phyloP scores from a whole-genome alignment of 2,888 invertebrate species.

The Electrophaes corylata region DNA sequence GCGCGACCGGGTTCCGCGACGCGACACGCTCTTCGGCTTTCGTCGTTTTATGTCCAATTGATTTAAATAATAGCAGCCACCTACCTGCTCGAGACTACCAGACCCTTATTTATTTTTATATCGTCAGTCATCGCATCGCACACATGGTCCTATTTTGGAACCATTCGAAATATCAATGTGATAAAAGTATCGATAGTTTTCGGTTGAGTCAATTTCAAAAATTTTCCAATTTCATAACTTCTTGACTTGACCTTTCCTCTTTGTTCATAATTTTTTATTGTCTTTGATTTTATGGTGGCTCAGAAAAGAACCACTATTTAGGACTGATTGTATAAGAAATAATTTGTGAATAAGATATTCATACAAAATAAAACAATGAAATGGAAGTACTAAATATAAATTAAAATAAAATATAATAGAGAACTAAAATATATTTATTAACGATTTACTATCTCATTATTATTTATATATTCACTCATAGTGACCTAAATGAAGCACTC shows the following conservation, averaged over 20 bases:
- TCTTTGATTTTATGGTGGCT: not conserved
- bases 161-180: conserved; percentile 26
- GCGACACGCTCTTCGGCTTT: conserved; percentile 57
- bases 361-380: not conserved
- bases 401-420: not conserved
- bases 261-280: not conserved
- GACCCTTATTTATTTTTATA: conserved; percentile 49
- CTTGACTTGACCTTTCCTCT: not conserved
- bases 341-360: not conserved
- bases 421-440: conserved; percentile 10
- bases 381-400: not conserved
- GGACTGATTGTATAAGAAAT: not conserved
- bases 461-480: conserved; percentile 60
- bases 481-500: conserved; percentile 59
- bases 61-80: conserved; percentile 80
- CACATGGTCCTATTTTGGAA: conserved; percentile 32
- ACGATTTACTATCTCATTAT: conserved; percentile 35
- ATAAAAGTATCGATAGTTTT: conserved; percentile 10
- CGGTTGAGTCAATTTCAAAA: not conserved
- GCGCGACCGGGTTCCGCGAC: conserved; percentile 50
- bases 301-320: not conserved
- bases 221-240: not conserved
- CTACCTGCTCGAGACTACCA: conserved; percentile 66
- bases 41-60: conserved; percentile 80
- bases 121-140: conserved; percentile 37